Percentiles rank a stretch among this genome's conserved stretches.
phyloP scores from a whole-genome alignment of 2,888 invertebrate species.

The Nemoura dubitans region DNA sequence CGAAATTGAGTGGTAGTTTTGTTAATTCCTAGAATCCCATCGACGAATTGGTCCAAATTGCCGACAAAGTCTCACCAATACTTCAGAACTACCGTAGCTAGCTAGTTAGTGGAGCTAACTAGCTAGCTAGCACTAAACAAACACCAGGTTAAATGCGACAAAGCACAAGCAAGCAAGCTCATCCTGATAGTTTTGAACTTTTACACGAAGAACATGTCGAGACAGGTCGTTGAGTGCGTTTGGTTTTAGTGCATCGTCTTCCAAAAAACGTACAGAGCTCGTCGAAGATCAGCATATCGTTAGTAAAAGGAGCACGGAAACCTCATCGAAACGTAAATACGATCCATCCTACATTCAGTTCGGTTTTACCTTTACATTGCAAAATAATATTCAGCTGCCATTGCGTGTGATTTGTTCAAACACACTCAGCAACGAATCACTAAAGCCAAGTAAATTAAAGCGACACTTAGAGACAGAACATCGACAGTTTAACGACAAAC shows the following conservation, averaged over 20 bases:
- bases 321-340: conserved; percentile 47
- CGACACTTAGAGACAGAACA: conserved; percentile 50
- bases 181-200: not conserved
- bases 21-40: too few relatives aligned
- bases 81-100: too few relatives aligned
- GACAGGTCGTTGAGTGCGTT: not conserved
- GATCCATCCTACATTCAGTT: conserved; percentile 31
- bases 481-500: conserved; percentile 49
- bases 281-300: conserved; percentile 48
- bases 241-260: not conserved
- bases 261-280: conserved; percentile 57
- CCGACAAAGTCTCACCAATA: too few relatives aligned
- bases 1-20: too few relatives aligned
- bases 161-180: too few relatives aligned
- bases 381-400: conserved; percentile 13
- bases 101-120: too few relatives aligned
- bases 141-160: too few relatives aligned
- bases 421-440: conserved; percentile 43
- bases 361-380: conserved; percentile 5
- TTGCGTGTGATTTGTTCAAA: conserved; percentile 19
- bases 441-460: conserved; percentile 50
- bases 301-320: conserved; percentile 46
- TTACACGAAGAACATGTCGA: not conserved
- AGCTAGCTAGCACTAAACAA: too few relatives aligned
- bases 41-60: too few relatives aligned